Conservation (phyloP, 2,797 vertebrate genomes). For the Molossus alvarezi region DNA sequence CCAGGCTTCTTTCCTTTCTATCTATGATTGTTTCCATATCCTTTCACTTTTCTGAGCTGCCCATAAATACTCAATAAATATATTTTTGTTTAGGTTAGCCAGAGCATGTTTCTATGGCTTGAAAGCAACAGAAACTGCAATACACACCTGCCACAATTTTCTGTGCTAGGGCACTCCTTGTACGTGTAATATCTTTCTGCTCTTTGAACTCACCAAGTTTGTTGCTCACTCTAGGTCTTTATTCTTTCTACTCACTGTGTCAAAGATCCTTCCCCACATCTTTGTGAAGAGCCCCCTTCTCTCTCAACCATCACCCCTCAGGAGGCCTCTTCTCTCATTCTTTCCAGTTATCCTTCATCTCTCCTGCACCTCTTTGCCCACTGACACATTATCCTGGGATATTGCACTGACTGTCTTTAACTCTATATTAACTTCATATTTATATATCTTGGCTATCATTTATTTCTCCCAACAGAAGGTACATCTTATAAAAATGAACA, state of each 20-base stretch:
- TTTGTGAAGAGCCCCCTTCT: background rate
- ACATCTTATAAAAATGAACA: background rate
- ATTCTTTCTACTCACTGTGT: background rate
- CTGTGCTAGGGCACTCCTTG: background rate
- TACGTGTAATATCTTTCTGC: background rate
- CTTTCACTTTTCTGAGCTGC: background rate
- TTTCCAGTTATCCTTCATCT: background rate
- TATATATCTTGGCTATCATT: background rate
- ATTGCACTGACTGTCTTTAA: background rate
- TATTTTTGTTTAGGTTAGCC: background rate
- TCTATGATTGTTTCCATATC: background rate
- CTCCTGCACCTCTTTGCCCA: background rate
- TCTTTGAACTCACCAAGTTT: background rate
- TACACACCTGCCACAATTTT: background rate
- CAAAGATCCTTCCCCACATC: too few relatives aligned
- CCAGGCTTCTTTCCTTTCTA: background rate
- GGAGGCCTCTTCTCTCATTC: background rate
- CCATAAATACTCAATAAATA: background rate
- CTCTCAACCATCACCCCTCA: background rate
- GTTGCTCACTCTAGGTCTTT: background rate
- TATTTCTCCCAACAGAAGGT: background rate
- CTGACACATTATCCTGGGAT: background rate
- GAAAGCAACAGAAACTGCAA: background rate
- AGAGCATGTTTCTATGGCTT: background rate
- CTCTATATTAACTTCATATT: background rate